Evolutionary conservation across 2,888 invertebrate genomes (phyloP), one percentile per base, ranked within the genome.

Genomic region (Tetramorium bicarinatum): DNA sequence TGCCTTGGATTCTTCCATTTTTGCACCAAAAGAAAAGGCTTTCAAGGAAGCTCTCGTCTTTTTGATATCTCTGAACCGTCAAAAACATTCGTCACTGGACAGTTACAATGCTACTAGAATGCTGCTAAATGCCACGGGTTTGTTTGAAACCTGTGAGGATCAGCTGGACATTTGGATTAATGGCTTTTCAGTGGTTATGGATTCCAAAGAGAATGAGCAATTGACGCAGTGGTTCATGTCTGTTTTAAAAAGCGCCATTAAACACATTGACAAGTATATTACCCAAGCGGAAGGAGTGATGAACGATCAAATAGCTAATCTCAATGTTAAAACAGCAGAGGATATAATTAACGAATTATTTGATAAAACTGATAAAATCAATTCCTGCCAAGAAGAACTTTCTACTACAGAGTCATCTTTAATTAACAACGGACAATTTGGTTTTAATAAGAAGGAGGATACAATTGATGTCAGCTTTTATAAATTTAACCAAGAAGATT

Each of bases 111-210:
- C 96, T 3, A 93, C 97, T 41, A 94, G 94, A 67, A 95, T 95
- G 71, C 95, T 97, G 83, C 96, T 98, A 41, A 95, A 95, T 89
- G 96, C 96, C 83, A 96, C 96, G 0, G 95, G 96, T 7, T 95
- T 97, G 87, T 97, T 97, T 92, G 96, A 97, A 91, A 96, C 95
- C 29, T 96, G 96, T 87, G 95, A 95, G 85, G 95, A 96, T 81
- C 97, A 98, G 95, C 96, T 97, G 61, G 96, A 97, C 92, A 95
- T 97, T 83, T 97, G 97, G 96, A 93, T 97, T 44, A 96, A 97
- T 89, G 95, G 90, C 93, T 95, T 87, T 83, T 94, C 66, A 82
- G 94, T 66, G 88, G 91, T 90, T 86, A 91, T 75, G 88, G 92
- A 86, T 87, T 21, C 59, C 3, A 79, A 91, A 15, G 88, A 92